Conservation (phyloP, 2,888 invertebrate genomes). For the Lepas anatifera region DNA sequence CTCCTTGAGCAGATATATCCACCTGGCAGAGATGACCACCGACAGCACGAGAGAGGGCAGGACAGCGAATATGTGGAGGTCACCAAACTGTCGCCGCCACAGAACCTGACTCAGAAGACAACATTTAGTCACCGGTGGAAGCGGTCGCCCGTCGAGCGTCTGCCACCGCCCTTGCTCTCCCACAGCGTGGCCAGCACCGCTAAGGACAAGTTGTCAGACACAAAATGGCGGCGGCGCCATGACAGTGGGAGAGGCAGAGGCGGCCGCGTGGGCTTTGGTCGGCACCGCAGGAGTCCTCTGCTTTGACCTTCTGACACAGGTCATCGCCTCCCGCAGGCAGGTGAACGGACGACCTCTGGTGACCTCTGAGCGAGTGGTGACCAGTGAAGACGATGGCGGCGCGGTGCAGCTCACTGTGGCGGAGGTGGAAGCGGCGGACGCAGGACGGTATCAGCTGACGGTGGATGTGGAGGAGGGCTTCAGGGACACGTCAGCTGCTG, state of each 20-base stretch:
- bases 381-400: not conserved
- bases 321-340: constrained; percentile 23
- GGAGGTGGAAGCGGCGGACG: not conserved
- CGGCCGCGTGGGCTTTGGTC: not conserved
- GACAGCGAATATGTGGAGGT: too few species aligned
- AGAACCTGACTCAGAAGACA: too few species aligned
- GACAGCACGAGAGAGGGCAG: too few species aligned
- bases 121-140: too few species aligned
- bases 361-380: constrained; percentile 33
- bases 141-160: too few species aligned
- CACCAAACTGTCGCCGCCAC: too few species aligned
- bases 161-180: too few species aligned
- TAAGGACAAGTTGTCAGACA: too few species aligned
- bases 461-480: not conserved
- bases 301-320: constrained; percentile 22
- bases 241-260: not conserved
- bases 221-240: not conserved
- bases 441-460: not conserved
- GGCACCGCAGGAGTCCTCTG: not conserved
- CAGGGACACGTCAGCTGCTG: not conserved
- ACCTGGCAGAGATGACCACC: too few species aligned
- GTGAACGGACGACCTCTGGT: constrained; percentile 48
- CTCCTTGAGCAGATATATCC: too few species aligned
- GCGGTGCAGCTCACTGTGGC: not conserved
- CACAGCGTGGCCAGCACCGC: too few species aligned